Conservation (phyloP, 2,113 vertebrate genomes). For the Sebastes fasciatus region DNA sequence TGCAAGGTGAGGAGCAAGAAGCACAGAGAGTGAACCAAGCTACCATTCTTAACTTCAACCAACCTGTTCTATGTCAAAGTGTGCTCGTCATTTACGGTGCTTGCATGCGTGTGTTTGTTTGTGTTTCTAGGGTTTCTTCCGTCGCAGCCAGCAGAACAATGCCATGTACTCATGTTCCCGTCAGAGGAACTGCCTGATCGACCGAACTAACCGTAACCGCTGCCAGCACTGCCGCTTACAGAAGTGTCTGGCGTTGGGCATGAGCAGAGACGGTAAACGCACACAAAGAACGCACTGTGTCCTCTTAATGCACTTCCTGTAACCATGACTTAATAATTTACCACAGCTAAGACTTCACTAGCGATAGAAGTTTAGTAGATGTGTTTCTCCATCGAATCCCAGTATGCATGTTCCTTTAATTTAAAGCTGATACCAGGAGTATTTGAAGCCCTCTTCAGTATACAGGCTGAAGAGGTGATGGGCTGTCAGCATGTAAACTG, state of each 20-base stretch:
- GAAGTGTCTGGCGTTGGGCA: conserved; percentile 90
- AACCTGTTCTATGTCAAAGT: neutral
- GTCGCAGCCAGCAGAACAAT: conserved; percentile 94
- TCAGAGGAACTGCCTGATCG: conserved; percentile 93
- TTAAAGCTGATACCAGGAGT: conserved; percentile 46
- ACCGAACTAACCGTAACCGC: conserved; percentile 94
- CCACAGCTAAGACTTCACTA: neutral
- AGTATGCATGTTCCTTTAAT: conserved; percentile 4
- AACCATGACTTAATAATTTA: neutral
- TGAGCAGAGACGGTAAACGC: conserved; percentile 93
- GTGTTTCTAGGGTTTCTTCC: conserved; percentile 89
- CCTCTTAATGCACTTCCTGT: neutral
- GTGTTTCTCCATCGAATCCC: neutral
- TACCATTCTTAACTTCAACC: conserved; percentile 19
- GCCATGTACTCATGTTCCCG: conserved; percentile 94
- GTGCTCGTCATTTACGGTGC: neutral
- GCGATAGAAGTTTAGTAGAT: no score
- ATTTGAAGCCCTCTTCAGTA: conserved; percentile 19
- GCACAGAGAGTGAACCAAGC: conserved; percentile 71
- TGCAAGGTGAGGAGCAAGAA: conserved; percentile 83
- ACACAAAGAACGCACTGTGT: conserved; percentile 5
- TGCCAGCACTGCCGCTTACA: conserved; percentile 91
- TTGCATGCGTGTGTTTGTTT: conserved; percentile 1
- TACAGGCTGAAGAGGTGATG: conserved; percentile 10
- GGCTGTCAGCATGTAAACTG: conserved; percentile 8